These are phyloP conservation scores for Magallana gigas DNA, from an alignment of 1,140 invertebrate genomes.

Conservation along the genomic window DNA sequence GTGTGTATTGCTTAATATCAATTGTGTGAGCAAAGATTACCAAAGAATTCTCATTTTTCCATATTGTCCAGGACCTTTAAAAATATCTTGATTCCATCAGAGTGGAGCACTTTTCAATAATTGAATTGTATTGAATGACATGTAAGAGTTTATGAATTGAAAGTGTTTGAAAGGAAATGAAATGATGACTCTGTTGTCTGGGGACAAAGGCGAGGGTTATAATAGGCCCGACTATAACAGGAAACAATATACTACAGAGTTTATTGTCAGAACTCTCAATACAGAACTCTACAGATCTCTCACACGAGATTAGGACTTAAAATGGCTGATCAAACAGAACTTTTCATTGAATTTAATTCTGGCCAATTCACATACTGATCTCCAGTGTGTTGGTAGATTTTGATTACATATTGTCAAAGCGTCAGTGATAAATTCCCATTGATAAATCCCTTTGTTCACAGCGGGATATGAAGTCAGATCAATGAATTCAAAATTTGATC, in stretches of 20 bases:
- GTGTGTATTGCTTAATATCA: not conserved
- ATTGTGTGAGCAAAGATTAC: not conserved
- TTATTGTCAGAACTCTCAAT: not conserved
- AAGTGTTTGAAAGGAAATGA: not conserved
- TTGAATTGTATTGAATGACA: slow-evolving; percentile 3
- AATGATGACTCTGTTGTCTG: not conserved
- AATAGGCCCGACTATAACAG: not conserved
- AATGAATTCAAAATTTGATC: not conserved
- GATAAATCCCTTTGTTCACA: slow-evolving; percentile 4
- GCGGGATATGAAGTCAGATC: not conserved
- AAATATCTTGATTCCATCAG: slow-evolving; percentile 2
- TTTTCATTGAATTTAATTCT: not conserved
- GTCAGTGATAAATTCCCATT: not conserved
- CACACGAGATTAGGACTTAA: slow-evolving; percentile 3
- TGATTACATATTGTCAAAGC: slow-evolving; percentile 3
- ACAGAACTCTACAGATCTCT: not conserved
- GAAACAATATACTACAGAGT: not conserved
- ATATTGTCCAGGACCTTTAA: not conserved
- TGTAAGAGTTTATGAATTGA: not conserved
- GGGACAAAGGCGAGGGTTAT: not conserved
- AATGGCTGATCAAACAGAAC: slow-evolving; percentile 13
- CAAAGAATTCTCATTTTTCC: not conserved
- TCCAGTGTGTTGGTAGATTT: not conserved
- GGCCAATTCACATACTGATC: not conserved
- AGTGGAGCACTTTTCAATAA: not conserved